Percentiles rank a stretch among this genome's conserved stretches.
These are phyloP conservation scores for Alosa alosa DNA, from an alignment of 2,113 vertebrate species.

Conservation along the genomic window DNA sequence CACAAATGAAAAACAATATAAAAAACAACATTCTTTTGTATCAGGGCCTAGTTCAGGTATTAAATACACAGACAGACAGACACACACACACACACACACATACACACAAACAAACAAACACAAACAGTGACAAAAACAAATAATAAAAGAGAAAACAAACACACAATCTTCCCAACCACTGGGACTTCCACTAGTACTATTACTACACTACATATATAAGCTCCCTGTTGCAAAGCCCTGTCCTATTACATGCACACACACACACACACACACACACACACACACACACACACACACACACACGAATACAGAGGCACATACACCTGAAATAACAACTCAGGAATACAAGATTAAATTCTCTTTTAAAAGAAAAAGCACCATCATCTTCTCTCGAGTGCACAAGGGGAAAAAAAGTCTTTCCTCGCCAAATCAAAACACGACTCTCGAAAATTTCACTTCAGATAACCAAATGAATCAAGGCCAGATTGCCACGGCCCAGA, in stretches of 20 bases:
- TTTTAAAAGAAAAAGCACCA: neutral
- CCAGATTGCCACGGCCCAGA: slow-evolving; percentile 21
- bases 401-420: neutral
- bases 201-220: neutral
- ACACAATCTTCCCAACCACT: neutral
- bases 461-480: slow-evolving; percentile 9
- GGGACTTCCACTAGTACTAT: neutral
- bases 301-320: neutral
- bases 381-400: slow-evolving; percentile 7
- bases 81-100: neutral
- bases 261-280: neutral
- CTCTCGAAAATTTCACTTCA: slow-evolving; percentile 7
- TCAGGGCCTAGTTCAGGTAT: too few species aligned
- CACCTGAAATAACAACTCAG: neutral
- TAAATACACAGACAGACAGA: neutral
- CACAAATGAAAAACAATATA: too few species aligned
- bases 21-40: too few species aligned
- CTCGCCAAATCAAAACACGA: neutral
- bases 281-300: neutral
- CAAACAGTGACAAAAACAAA: neutral
- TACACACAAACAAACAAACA: neutral
- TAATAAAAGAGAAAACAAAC: neutral
- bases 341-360: neutral
- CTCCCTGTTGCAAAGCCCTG: too few species aligned
- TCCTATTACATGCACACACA: neutral